These are phyloP conservation scores for Drosophila borborema DNA, from an alignment of 2,888 invertebrate species.

Conservation along the genomic window DNA sequence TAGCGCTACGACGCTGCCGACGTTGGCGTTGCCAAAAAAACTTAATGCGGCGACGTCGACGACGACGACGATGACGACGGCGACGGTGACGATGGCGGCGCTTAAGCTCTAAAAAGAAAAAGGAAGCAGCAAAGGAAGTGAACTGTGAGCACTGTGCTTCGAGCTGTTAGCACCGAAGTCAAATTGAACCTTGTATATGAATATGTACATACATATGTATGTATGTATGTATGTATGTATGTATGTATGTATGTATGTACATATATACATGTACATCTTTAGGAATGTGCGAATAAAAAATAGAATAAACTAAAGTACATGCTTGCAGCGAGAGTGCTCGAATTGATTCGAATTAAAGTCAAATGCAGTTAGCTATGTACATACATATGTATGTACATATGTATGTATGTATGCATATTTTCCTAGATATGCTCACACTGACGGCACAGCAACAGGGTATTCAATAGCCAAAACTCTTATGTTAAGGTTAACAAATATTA, in stretches of 20 bases:
- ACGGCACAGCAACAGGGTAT: neutral
- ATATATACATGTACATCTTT: neutral
- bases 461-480: neutral
- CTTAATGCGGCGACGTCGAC: conserved; percentile 28
- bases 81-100: conserved; percentile 59
- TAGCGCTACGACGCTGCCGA: conserved; percentile 47
- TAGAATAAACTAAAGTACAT: conserved; percentile 2
- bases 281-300: conserved; percentile 1
- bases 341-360: too few species aligned
- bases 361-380: neutral
- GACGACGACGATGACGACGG: conserved; percentile 16
- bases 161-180: conserved; percentile 39
- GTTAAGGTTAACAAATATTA: neutral
- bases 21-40: conserved; percentile 72
- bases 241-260: conserved; percentile 4
- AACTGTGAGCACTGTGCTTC: conserved; percentile 51
- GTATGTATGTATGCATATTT: too few species aligned
- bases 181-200: conserved; percentile 28
- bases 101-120: conserved; percentile 74
- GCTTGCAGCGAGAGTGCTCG: neutral
- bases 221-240: neutral
- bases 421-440: too few species aligned
- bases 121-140: conserved; percentile 80
- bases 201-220: neutral
- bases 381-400: too few species aligned